phyloP scores from a whole-genome alignment of 2,797 vertebrate species.

The Chelmon rostratus region DNA sequence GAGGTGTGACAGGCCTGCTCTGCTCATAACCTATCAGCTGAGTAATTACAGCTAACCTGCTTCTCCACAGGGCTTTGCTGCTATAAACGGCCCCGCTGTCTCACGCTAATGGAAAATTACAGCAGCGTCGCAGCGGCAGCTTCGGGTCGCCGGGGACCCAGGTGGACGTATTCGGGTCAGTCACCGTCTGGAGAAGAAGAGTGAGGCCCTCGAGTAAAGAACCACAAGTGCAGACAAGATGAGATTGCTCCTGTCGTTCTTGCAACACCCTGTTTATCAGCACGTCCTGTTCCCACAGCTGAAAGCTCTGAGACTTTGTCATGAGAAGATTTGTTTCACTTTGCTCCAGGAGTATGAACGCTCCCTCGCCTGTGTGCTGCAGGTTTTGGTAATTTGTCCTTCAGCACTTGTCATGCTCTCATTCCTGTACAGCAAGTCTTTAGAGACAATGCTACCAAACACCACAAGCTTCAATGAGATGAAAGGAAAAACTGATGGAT shows the following conservation, averaged over 20 bases:
- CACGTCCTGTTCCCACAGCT: neutral
- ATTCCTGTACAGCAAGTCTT: neutral
- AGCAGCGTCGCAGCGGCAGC: conserved; percentile 21
- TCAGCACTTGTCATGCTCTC: neutral
- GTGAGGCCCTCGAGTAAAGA: conserved; percentile 17
- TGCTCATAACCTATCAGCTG: conserved; percentile 58
- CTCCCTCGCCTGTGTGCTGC: neutral
- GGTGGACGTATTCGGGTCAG: conserved; percentile 61
- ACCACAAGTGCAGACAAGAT: neutral
- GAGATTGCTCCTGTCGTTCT: conserved; percentile 21
- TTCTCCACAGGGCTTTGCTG: conserved; percentile 61
- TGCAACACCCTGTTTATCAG: neutral
- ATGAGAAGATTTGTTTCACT: neutral
- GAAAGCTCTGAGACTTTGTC: neutral
- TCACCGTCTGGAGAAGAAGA: conserved; percentile 30
- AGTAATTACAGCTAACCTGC: conserved; percentile 69
- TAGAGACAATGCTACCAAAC: neutral
- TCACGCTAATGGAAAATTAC: conserved; percentile 69
- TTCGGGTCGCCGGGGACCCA: conserved; percentile 23
- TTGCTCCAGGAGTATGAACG: neutral
- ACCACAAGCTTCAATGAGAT: too few relatives aligned
- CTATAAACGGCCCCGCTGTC: conserved; percentile 61
- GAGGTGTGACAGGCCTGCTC: conserved; percentile 50
- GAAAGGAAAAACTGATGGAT: too few relatives aligned
- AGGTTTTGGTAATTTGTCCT: neutral